Base-by-base conservation (phyloP, 2,113 vertebrate species). In the Pipa parva region DNA sequence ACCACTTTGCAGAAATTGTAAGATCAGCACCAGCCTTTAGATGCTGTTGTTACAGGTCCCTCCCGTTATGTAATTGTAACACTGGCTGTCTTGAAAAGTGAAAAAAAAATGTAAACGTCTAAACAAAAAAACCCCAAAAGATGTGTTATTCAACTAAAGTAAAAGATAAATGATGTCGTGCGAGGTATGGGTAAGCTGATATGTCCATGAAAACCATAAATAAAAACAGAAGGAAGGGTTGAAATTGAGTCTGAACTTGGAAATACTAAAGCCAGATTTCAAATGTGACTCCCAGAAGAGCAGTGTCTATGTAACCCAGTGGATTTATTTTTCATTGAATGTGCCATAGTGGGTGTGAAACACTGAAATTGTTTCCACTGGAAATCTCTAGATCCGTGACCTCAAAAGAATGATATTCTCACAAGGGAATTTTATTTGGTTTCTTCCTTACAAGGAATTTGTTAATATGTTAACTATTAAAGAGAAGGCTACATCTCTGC, bases 351-450 rank as follows among this genome's bases (percentile, higher is more conserved):
- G 55, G 55, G 29, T 31, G 29, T 37, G 11, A 11, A 27, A 60
- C 25, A 18, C 24, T 42, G n/a, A 28, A 60, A 45, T 45, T 42
- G 58, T 60, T 60, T 60, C 37, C 24, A 18, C 11, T 26, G 24
- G 22, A 45, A 60, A 42, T 28, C 24, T 45, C 22, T 45, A 25
- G 39, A 60, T 37, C 25, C 12, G 39, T 46, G 37, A 60, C 58
- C 58, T 42, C 58, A 20, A 1, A 60, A 60, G 37, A 60, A 60
- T 60, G 24, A 27, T 45, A 46, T 27, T 26, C 36, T 27, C 22
- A n/a, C 9, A 27, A 15, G 37, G 39, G 37, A 45, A 60, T 26
- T 60, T 45, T 45, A 60, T 45, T 26, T 9, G 7, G 27, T 7
- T 62, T 62, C 26, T 31, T 60, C 28, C n/a, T 48, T 26, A 27